phyloP scores from a whole-genome alignment of 2,888 invertebrate species.

The Chrysomela aeneicollis region DNA sequence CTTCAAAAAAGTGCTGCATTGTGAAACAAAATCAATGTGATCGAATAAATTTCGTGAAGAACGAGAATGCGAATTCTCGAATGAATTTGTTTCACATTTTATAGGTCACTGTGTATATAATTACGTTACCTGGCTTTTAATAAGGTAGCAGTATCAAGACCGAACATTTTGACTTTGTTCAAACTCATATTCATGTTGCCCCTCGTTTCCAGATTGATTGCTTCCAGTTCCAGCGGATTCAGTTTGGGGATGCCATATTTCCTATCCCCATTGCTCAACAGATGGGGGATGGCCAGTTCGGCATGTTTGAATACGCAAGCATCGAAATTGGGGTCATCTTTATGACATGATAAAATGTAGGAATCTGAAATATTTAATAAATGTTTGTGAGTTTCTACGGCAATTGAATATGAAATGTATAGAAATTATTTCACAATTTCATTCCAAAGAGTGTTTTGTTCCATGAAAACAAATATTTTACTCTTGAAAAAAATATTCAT shows the following conservation, averaged over 20 bases:
- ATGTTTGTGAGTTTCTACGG: too few species aligned
- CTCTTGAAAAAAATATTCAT: too few species aligned
- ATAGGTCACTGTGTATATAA: too few species aligned
- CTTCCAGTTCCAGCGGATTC: not conserved
- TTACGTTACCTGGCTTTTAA: not conserved
- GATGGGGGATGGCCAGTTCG: not conserved
- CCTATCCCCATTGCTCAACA: not conserved
- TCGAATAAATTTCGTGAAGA: too few species aligned
- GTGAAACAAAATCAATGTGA: too few species aligned
- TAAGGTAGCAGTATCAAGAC: not conserved
- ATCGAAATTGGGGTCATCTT: not conserved
- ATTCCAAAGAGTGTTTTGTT: too few species aligned
- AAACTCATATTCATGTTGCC: not conserved
- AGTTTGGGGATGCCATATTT: constrained; percentile 1
- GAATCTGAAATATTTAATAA: not conserved
- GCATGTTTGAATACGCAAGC: not conserved
- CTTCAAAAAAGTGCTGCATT: too few species aligned
- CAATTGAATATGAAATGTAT: too few species aligned
- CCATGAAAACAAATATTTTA: too few species aligned
- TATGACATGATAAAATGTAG: not conserved
- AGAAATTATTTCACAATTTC: too few species aligned
- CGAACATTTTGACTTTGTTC: not conserved
- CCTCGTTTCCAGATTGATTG: not conserved
- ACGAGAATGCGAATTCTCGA: too few species aligned
- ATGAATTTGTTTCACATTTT: too few species aligned